Evolutionary conservation across 2,888 invertebrate species (phyloP).

Genomic region (Nematopogon swammerdamellus): DNA sequence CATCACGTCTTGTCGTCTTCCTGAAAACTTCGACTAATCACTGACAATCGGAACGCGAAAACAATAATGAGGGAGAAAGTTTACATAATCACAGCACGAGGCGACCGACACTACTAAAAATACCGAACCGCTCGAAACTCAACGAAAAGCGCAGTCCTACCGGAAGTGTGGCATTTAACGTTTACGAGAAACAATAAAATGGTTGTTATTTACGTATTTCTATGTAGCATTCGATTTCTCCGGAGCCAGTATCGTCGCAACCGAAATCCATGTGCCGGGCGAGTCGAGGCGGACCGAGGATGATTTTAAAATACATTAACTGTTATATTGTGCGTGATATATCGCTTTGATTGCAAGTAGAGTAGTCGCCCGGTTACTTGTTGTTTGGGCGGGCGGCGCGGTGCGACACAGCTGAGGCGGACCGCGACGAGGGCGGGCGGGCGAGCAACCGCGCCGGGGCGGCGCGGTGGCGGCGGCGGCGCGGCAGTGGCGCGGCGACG

Average conservation of each 20-base stretch:
- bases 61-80: not conserved
- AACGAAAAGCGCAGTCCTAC: not conserved
- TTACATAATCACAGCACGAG: not conserved
- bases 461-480: too few species aligned
- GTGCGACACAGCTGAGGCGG: too few species aligned
- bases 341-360: too few species aligned
- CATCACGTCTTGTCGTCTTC: too few species aligned
- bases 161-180: not conserved
- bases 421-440: too few species aligned
- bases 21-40: not conserved
- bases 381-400: too few species aligned
- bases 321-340: not conserved
- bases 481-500: too few species aligned
- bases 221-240: conserved; percentile 67
- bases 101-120: not conserved
- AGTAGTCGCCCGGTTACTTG: too few species aligned
- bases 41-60: not conserved
- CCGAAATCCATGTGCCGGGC: conserved; percentile 57
- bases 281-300: not conserved
- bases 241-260: conserved; percentile 63
- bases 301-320: not conserved
- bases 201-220: conserved; percentile 61
- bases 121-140: not conserved
- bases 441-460: too few species aligned
- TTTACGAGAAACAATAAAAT: conserved; percentile 16